A percentile compares a stretch with the other conserved stretches of the same genome.
Conservation (phyloP, 35 echinoderm and acorn worm species). For the Holothuria glaberrima region DNA sequence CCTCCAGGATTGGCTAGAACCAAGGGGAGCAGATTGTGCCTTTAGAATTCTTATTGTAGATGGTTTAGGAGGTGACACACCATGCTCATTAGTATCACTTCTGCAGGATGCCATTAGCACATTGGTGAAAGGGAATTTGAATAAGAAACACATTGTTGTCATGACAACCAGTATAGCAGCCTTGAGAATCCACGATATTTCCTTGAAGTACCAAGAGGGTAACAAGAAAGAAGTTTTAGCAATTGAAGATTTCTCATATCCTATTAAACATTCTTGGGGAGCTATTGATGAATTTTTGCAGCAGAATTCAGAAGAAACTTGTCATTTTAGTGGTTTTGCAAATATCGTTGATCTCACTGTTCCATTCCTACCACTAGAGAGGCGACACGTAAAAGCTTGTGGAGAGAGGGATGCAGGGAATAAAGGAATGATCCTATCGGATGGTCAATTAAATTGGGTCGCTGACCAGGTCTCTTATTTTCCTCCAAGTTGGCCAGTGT, state of each 20-base stretch:
- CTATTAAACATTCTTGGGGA: slow-evolving; percentile 1
- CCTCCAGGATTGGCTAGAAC: slow-evolving; percentile 1
- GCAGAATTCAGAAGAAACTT: background rate
- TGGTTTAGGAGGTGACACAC: slow-evolving; percentile 37
- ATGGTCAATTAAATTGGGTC: slow-evolving; percentile 9
- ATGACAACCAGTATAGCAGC: background rate
- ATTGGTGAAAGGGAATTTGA: background rate
- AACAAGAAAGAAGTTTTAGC: slow-evolving; percentile 6
- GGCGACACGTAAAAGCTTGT: background rate
- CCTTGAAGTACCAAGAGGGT: background rate
- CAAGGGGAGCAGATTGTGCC: background rate
- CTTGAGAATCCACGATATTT: background rate
- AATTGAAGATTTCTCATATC: background rate
- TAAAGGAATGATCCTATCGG: background rate
- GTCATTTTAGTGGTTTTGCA: background rate
- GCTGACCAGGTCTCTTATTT: background rate
- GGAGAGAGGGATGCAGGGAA: background rate
- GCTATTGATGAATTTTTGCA: slow-evolving; percentile 20
- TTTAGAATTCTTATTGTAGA: slow-evolving; percentile 12
- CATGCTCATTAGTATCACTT: background rate
- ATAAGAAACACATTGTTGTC: slow-evolving; percentile 12
- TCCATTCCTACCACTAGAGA: slow-evolving; percentile 11
- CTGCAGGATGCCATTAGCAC: background rate
- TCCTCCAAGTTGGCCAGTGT: slow-evolving; percentile 12
- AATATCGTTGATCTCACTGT: background rate